These are phyloP conservation scores for Melieria picta DNA, from an alignment of 2,888 invertebrate genomes.

Conservation along the genomic window DNA sequence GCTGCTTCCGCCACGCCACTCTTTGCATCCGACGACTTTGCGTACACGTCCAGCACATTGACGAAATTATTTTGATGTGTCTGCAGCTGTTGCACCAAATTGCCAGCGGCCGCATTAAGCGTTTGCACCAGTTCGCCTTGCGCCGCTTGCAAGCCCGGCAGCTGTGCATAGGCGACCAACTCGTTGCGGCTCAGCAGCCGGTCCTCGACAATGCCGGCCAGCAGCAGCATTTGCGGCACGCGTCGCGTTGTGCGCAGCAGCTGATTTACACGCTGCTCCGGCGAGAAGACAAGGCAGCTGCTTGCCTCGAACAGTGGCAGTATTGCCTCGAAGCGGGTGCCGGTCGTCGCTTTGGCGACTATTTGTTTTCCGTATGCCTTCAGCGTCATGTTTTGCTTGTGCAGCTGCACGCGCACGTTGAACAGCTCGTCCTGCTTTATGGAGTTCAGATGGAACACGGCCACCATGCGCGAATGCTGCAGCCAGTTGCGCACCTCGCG, in stretches of 20 bases:
- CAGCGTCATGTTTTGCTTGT: slow-evolving; percentile 75
- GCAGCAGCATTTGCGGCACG: slow-evolving; percentile 75
- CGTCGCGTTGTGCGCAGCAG: slow-evolving; percentile 76
- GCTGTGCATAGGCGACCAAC: slow-evolving; percentile 72
- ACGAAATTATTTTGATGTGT: slow-evolving; percentile 76
- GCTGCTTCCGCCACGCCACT: neutral
- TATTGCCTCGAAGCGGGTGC: slow-evolving; percentile 76
- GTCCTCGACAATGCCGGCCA: slow-evolving; percentile 82
- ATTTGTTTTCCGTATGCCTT: slow-evolving; percentile 75
- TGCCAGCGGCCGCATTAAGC: slow-evolving; percentile 73
- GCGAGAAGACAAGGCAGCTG: slow-evolving; percentile 76
- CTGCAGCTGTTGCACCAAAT: slow-evolving; percentile 74
- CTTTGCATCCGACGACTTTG: slow-evolving; percentile 41
- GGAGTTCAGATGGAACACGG: slow-evolving; percentile 78
- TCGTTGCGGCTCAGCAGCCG: slow-evolving; percentile 76
- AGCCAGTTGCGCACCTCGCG: slow-evolving; percentile 78
- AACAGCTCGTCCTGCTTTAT: slow-evolving; percentile 74
- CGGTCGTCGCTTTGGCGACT: slow-evolving; percentile 73
- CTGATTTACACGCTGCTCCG: slow-evolving; percentile 71
- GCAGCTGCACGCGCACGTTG: slow-evolving; percentile 72
- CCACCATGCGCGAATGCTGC: slow-evolving; percentile 76
- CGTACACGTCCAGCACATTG: slow-evolving; percentile 73
- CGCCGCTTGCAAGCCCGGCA: slow-evolving; percentile 74
- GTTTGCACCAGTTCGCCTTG: slow-evolving; percentile 77
- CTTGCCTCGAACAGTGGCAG: slow-evolving; percentile 73